Evolutionary conservation across 2,113 vertebrate species (phyloP).

Genomic region (Leuciscus idus): DNA sequence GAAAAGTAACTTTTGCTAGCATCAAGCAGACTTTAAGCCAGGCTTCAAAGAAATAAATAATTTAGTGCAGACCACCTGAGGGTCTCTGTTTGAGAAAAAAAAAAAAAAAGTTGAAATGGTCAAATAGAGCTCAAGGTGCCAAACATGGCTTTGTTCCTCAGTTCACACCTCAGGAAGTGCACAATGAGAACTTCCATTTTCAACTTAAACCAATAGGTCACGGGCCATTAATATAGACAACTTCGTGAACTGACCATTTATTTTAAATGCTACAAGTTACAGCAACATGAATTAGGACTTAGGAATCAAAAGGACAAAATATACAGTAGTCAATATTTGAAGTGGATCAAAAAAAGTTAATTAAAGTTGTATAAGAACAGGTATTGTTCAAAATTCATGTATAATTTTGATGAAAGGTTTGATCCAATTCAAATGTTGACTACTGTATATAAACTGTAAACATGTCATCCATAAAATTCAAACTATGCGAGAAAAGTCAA

Average conservation of each 20-base stretch:
- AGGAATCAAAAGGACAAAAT: not conserved
- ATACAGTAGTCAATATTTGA: no score
- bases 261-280: not conserved
- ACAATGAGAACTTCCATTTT: not conserved
- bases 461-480: not conserved
- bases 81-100: not conserved
- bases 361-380: no score
- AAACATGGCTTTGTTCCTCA: not conserved
- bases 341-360: no score
- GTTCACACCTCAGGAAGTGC: not conserved
- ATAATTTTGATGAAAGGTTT: no score
- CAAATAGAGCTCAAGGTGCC: not conserved
- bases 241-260: not conserved
- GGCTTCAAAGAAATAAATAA: not conserved
- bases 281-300: not conserved
- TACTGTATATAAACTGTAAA: no score
- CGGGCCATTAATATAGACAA: not conserved
- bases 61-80: not conserved
- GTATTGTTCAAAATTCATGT: no score
- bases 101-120: no score
- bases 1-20: not conserved
- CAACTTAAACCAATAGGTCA: not conserved
- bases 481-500: not conserved
- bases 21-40: not conserved
- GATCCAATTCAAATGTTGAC: no score